Evolutionary conservation across 2,888 invertebrate genomes (phyloP), one percentile per base, ranked within the genome.

Genomic region (Drosophila kokeensis): DNA sequence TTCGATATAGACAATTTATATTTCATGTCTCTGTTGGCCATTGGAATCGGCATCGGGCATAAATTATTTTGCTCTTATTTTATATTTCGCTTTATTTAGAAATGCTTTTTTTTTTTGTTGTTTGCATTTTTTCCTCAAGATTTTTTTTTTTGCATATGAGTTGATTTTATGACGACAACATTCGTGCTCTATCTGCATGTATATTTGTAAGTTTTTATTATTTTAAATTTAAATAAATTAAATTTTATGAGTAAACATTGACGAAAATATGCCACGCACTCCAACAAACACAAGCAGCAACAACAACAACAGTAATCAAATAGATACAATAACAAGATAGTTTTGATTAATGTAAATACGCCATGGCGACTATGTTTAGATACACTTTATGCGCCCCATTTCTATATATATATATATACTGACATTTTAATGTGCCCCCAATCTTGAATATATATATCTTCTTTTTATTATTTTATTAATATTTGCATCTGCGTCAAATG

Each of bases 151-250:
- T 75, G 67, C 53, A 24, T 52, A 18, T 42, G 60, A 64, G 65
- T 72, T 73, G 82, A 69, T 75, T 82, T 83, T 66, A 52, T 62
- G 58, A 21, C 54, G 57, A 54, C 50, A 42, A 34, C 60, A 67
- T 53, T 79, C 82, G 69, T 73, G 76, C 63, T 53, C 18, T 49
- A 40, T 59, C 58, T 65, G 72, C 54, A 55, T 74, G 65, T 66
- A 18, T 62, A 15, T 64, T n/a, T 63, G 54, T 73, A 45, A 48
- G 30, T 55, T 80, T 79, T 79, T 81, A 82, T 82, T 76, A 76
- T 85, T 81, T 77, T 80, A 72, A 83, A 87, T 90, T 87, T 90
- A 90, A 87, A 87, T 87, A 86, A 88, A 90, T 90, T 90, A 88
- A 86, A 90, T 86, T 88, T 88, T 83, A 88, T 88, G 90, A 83